Conservation (phyloP, 2,797 vertebrate genomes). For the Paramormyrops hopkinsi region DNA sequence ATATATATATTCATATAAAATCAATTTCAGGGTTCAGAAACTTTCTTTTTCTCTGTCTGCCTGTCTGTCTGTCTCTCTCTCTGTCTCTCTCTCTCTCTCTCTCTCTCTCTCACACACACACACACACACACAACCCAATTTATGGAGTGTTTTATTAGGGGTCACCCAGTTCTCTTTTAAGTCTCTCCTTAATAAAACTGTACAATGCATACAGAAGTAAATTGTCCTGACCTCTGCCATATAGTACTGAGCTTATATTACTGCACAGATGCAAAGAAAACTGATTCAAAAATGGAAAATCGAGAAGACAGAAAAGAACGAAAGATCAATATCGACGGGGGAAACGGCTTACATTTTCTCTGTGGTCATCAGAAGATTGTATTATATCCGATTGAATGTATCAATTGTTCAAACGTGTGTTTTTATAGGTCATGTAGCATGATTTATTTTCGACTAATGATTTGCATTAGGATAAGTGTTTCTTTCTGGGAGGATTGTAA, state of each 20-base stretch:
- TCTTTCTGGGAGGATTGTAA: conserved; percentile 56
- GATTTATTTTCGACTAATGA: conserved; percentile 62
- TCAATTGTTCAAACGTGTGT: conserved; percentile 67
- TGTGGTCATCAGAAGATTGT: conserved; percentile 84
- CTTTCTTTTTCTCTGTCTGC: not conserved
- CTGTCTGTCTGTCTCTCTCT: not conserved
- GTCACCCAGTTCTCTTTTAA: not conserved
- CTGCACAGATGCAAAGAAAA: conserved; percentile 18
- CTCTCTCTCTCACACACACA: not conserved
- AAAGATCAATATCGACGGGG: conserved; percentile 70
- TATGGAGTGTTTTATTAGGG: not conserved
- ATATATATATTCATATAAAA: not conserved
- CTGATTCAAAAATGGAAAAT: conserved; percentile 37
- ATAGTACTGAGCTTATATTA: not conserved
- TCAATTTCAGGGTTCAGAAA: not conserved
- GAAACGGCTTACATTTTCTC: conserved; percentile 72
- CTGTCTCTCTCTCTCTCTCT: not conserved
- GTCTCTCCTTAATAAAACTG: not conserved
- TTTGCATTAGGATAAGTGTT: conserved; percentile 56
- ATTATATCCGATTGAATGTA: conserved; percentile 82
- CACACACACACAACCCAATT: not conserved
- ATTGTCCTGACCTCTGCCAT: not conserved
- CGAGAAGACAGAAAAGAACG: conserved; percentile 22
- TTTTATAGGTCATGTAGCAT: conserved; percentile 50
- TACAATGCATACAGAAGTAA: not conserved